Evolutionary conservation across 23 tunicate species (phyloP).

Genomic region (Styela clava): DNA sequence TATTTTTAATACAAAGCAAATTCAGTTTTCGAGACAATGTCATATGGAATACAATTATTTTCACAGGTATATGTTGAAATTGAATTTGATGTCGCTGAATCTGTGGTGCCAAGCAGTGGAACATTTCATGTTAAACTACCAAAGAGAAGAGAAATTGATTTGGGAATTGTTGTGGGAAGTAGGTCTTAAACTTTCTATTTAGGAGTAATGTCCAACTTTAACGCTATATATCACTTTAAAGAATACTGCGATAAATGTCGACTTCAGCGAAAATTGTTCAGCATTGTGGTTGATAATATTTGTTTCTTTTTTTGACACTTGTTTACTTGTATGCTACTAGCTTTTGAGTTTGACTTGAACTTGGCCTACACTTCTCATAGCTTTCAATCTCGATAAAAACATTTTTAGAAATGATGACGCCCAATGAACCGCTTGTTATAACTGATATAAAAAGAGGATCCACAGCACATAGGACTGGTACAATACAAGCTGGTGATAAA

Average conservation of each 20-base stretch:
- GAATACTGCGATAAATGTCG: neutral
- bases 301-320: neutral
- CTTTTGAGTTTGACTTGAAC: no score
- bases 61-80: conserved; percentile 71
- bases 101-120: conserved; percentile 92
- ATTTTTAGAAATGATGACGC: neutral
- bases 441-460: conserved; percentile 79
- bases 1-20: no score
- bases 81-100: conserved; percentile 97
- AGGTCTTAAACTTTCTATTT: neutral
- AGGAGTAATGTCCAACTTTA: neutral
- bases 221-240: neutral
- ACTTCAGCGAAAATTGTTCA: neutral
- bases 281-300: no score
- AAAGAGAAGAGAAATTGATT: conserved; percentile 66
- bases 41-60: no score
- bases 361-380: no score
- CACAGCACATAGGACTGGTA: conserved; percentile 90
- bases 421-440: conserved; percentile 54
- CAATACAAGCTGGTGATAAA: conserved; percentile 81
- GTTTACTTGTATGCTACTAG: neutral
- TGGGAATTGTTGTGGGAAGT: conserved; percentile 79
- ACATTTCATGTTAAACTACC: conserved; percentile 85
- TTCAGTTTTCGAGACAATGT: no score
- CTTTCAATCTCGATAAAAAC: no score